Evolutionary conservation across 2,888 invertebrate genomes (phyloP).

Genomic region (Chloroclysta siterata): DNA sequence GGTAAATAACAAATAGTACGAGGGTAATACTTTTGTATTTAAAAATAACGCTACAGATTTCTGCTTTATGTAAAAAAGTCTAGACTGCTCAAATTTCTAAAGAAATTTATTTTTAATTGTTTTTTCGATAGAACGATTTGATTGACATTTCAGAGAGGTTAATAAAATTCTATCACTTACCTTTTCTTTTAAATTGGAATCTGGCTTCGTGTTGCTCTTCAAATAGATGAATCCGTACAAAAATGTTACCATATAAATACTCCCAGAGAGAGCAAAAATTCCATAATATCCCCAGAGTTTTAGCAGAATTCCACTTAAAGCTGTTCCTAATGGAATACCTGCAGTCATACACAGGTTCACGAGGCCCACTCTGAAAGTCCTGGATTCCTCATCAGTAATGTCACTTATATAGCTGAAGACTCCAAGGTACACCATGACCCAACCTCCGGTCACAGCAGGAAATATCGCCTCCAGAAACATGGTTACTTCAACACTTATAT

Average conservation of each 20-base stretch:
- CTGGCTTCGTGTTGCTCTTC: slow-evolving; percentile 66
- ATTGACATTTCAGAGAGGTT: not conserved
- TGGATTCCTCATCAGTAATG: slow-evolving; percentile 78
- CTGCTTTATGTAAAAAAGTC: too few relatives aligned
- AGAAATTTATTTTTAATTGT: too few relatives aligned
- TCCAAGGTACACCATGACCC: slow-evolving; percentile 83
- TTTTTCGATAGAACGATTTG: too few relatives aligned
- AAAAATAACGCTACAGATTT: too few relatives aligned
- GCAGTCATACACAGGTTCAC: slow-evolving; percentile 85
- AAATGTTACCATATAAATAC: slow-evolving; percentile 71
- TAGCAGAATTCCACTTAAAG: slow-evolving; percentile 81
- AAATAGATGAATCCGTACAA: slow-evolving; percentile 66
- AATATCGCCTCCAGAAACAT: slow-evolving; percentile 83
- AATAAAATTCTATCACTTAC: slow-evolving; percentile 41
- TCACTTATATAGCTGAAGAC: slow-evolving; percentile 87
- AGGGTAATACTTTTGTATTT: too few relatives aligned
- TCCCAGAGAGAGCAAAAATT: slow-evolving; percentile 64
- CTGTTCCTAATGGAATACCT: slow-evolving; percentile 84
- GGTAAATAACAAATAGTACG: too few relatives aligned
- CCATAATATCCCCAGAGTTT: slow-evolving; percentile 74
- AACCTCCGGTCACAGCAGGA: slow-evolving; percentile 82
- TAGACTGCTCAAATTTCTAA: too few relatives aligned
- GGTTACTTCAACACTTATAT: slow-evolving; percentile 81
- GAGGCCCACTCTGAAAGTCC: slow-evolving; percentile 86
- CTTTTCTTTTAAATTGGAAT: slow-evolving; percentile 52